Evolutionary conservation across 2,888 invertebrate species (phyloP).

Genomic region (Gasteruption jaculator): DNA sequence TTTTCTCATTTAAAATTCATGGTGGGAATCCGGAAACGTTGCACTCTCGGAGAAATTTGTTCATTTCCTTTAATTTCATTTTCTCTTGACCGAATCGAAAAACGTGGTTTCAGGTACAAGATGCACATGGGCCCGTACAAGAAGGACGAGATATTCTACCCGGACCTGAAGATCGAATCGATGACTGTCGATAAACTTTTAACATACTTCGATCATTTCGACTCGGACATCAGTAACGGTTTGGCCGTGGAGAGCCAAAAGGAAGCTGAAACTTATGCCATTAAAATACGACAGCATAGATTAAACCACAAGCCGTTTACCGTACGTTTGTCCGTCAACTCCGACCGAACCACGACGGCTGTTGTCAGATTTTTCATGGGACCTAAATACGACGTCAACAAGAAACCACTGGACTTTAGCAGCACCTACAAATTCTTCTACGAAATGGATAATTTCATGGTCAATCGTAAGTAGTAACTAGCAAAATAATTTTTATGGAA

Average conservation of each 20-base stretch:
- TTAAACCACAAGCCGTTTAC: conserved; percentile 68
- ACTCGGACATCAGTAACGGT: conserved; percentile 63
- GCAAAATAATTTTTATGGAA: background rate
- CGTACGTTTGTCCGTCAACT: conserved; percentile 58
- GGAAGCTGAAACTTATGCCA: conserved; percentile 51
- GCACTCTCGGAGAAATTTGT: background rate
- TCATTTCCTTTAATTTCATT: background rate
- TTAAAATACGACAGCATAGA: conserved; percentile 64
- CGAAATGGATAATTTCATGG: conserved; percentile 55
- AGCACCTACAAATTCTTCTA: conserved; percentile 61
- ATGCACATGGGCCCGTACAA: conserved; percentile 60
- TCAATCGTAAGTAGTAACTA: conserved; percentile 36
- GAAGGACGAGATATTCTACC: conserved; percentile 59
- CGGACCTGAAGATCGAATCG: conserved; percentile 62
- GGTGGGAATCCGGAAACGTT: no score
- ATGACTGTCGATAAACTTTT: conserved; percentile 62
- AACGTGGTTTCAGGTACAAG: conserved; percentile 63
- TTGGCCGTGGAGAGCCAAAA: conserved; percentile 51
- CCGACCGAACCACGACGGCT: conserved; percentile 58
- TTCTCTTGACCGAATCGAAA: background rate
- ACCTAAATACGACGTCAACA: conserved; percentile 64
- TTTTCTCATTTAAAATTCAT: no score
- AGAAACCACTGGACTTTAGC: conserved; percentile 54
- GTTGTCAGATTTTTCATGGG: conserved; percentile 65
- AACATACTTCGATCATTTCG: conserved; percentile 68